phyloP scores from a whole-genome alignment of 2,888 invertebrate species.

The Hydraecia micacea region DNA sequence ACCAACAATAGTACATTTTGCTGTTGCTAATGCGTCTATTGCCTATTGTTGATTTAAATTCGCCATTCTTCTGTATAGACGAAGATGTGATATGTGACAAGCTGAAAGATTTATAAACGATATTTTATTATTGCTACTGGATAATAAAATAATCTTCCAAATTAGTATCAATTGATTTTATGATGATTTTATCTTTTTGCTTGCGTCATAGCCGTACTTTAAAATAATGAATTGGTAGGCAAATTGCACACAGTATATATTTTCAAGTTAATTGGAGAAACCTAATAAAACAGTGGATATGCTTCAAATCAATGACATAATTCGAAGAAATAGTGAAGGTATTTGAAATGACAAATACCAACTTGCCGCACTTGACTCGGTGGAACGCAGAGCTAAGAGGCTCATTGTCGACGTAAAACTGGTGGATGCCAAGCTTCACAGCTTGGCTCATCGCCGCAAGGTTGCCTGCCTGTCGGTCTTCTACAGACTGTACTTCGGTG shows the following conservation, averaged over 20 bases:
- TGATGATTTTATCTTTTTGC: neutral
- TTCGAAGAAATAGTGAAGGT: neutral
- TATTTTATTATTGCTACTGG: slow-evolving; percentile 15
- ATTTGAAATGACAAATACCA: neutral
- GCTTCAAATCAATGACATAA: neutral
- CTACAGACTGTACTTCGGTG: no score
- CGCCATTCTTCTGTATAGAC: slow-evolving; percentile 21
- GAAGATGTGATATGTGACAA: slow-evolving; percentile 12
- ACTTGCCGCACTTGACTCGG: no score
- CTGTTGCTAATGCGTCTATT: slow-evolving; percentile 34
- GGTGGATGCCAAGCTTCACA: no score
- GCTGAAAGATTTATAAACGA: slow-evolving; percentile 8
- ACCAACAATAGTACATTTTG: slow-evolving; percentile 61
- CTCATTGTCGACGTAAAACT: no score
- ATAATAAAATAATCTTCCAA: slow-evolving; percentile 1
- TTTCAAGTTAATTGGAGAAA: neutral
- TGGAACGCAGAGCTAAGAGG: no score
- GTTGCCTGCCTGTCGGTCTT: no score
- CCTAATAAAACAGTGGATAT: no score
- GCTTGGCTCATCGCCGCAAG: no score
- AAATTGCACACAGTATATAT: neutral
- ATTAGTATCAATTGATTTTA: neutral
- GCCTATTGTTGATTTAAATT: slow-evolving; percentile 43
- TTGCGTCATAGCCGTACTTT: neutral
- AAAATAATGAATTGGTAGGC: neutral